Evolutionary conservation across 1,140 invertebrate genomes (phyloP).

Genomic region (Lepidurus apus): DNA sequence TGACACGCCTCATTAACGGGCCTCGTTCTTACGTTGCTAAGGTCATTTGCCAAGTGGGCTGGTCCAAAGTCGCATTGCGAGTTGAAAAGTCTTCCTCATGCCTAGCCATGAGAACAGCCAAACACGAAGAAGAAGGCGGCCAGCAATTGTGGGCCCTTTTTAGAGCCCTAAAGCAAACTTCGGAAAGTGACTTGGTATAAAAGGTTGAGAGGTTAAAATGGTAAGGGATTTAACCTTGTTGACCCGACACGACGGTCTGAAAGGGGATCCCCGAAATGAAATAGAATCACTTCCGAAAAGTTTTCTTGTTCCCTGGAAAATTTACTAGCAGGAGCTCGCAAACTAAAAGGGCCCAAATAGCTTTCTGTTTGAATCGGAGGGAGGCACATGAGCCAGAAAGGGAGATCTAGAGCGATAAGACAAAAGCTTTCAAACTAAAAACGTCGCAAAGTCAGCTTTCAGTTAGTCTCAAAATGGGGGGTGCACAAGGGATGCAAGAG

Average conservation of each 20-base stretch:
- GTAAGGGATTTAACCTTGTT: constrained; percentile 16
- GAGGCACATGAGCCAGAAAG: not conserved
- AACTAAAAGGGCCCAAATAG: not conserved
- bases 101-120: not conserved
- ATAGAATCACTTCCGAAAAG: constrained; percentile 8
- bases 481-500: not conserved
- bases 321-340: not conserved
- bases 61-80: not conserved
- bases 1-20: constrained; percentile 7
- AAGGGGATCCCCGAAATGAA: not conserved
- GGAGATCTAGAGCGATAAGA: not conserved
- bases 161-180: not conserved
- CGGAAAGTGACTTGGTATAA: not conserved
- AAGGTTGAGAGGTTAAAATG: constrained; percentile 11
- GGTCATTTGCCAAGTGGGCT: not conserved
- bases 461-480: not conserved
- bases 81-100: not conserved
- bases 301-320: not conserved
- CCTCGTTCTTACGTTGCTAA: not conserved
- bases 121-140: not conserved
- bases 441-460: not conserved
- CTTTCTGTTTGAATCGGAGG: not conserved
- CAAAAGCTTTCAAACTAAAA: not conserved
- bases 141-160: not conserved
- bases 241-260: constrained; percentile 8